phyloP scores from a whole-genome alignment of 2,113 vertebrate genomes.

The Gallinago jamesoni region DNA sequence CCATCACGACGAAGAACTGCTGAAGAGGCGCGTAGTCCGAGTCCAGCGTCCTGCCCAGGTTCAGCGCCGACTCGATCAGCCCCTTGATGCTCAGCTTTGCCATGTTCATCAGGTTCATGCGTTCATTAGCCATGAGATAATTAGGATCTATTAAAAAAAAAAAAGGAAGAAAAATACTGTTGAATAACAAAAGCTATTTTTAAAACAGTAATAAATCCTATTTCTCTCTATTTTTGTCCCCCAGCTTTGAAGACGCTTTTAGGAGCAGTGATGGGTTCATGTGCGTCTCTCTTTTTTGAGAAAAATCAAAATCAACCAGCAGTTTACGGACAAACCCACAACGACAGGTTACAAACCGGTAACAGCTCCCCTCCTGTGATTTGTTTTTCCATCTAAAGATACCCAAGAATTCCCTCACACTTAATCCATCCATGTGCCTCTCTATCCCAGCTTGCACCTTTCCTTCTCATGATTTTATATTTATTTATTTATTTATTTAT shows the following conservation, averaged over 20 bases:
- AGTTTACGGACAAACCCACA: background rate
- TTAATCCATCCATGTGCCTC: background rate
- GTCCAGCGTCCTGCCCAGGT: conserved; percentile 93
- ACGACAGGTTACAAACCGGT: rapidly evolving
- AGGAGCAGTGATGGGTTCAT: background rate
- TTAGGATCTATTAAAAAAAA: conserved; percentile 85
- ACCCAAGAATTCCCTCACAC: background rate
- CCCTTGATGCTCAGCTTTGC: conserved; percentile 98
- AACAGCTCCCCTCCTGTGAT: background rate
- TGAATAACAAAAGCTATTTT: background rate
- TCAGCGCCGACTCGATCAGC: conserved; percentile 94
- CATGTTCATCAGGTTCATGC: conserved; percentile 99
- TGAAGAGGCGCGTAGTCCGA: conserved; percentile 97
- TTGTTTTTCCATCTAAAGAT: background rate
- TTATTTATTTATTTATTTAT: background rate
- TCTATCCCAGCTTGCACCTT: background rate
- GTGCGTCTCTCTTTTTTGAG: background rate
- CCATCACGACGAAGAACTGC: conserved; percentile 99
- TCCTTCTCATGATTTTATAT: background rate
- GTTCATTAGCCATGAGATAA: conserved; percentile 96
- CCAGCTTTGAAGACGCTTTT: background rate
- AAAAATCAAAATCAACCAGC: background rate
- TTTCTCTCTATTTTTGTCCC: background rate
- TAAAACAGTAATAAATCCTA: background rate
- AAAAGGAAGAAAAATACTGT: background rate